Conservation (phyloP, 1,140 invertebrate species). For the Zaprionus kolodkinae region DNA sequence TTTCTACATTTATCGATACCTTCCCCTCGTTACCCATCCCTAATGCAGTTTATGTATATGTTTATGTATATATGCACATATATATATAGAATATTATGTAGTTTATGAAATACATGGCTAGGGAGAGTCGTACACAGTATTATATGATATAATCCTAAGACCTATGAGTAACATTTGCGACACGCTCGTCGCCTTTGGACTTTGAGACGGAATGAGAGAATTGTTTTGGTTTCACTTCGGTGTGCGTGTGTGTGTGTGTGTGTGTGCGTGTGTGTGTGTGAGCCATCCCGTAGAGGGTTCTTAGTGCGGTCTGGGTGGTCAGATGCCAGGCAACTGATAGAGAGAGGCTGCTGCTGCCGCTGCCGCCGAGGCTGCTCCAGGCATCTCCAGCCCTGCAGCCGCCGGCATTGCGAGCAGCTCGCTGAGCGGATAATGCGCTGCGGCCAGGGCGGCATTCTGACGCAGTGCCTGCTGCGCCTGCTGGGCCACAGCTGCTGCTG, state of each 20-base stretch:
- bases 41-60: constrained; percentile 12
- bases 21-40: background rate
- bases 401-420: constrained; percentile 88
- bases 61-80: constrained; percentile 32
- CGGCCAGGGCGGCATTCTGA: constrained; percentile 84
- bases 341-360: constrained; percentile 84
- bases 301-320: constrained; percentile 87
- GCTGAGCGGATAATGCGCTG: constrained; percentile 87
- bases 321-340: constrained; percentile 88
- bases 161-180: constrained; percentile 65
- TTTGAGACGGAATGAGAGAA: constrained; percentile 76
- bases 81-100: constrained; percentile 31
- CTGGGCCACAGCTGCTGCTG: constrained; percentile 64
- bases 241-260: constrained; percentile 39
- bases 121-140: constrained; percentile 57
- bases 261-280: constrained; percentile 35
- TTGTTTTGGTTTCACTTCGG: constrained; percentile 25
- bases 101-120: constrained; percentile 41
- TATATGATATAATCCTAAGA: constrained; percentile 54
- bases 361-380: constrained; percentile 63
- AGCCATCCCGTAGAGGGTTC: background rate
- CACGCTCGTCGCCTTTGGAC: constrained; percentile 63
- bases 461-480: constrained; percentile 59
- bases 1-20: background rate
- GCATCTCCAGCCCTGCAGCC: constrained; percentile 86